Evolutionary conservation across 2,888 invertebrate genomes (phyloP).

Genomic region (Lycocerus yunnanus): DNA sequence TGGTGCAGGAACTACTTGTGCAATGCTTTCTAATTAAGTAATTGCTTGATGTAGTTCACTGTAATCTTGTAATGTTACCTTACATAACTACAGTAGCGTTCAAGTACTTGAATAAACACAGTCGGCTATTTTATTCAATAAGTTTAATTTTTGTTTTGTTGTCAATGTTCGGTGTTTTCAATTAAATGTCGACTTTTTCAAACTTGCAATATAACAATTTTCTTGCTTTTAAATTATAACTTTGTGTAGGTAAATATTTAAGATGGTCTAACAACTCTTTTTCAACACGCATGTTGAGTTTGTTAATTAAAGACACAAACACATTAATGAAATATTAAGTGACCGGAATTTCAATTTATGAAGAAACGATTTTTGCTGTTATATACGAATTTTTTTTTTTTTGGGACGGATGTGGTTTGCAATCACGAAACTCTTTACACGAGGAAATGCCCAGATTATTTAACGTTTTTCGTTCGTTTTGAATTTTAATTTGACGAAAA

Average conservation of each 20-base stretch:
- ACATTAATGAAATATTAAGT: not conserved
- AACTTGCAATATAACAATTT: not conserved
- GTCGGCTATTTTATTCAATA: not conserved
- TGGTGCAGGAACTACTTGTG: not conserved
- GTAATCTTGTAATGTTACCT: not conserved
- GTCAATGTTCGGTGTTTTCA: not conserved
- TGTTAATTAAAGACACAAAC: slow-evolving; percentile 2
- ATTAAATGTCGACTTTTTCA: not conserved
- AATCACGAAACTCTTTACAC: not conserved
- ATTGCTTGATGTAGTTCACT: slow-evolving; percentile 4
- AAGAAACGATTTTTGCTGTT: not conserved
- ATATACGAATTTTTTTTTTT: not conserved
- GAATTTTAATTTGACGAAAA: not conserved
- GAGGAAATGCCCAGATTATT: not conserved
- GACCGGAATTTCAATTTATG: not conserved
- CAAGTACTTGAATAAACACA: not conserved
- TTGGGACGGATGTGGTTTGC: not conserved
- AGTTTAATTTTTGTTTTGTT: not conserved
- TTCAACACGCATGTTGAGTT: not conserved
- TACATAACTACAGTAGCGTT: not conserved
- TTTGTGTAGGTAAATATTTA: not conserved
- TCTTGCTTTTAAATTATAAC: not conserved
- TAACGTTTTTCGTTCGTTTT: not conserved
- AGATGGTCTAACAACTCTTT: not conserved
- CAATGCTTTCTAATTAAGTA: slow-evolving; percentile 6